phyloP scores from a whole-genome alignment of 2,797 vertebrate species.

The Alectoris magna region DNA sequence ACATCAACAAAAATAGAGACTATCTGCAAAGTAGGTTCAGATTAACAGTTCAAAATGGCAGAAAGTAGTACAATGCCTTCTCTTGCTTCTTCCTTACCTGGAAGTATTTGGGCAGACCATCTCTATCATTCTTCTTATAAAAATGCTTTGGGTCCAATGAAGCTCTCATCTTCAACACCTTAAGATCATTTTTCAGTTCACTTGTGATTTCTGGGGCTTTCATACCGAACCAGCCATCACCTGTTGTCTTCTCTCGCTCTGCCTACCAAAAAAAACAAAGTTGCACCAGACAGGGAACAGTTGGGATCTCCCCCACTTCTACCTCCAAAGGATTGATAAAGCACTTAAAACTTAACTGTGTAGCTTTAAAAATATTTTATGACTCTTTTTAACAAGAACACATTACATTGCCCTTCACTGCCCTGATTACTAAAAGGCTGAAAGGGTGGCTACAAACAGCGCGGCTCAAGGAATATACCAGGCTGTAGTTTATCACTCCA shows the following conservation, averaged over 20 bases:
- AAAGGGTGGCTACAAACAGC: neutral
- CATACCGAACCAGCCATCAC: conserved; percentile 96
- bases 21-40: neutral
- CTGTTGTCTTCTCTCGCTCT: conserved; percentile 89
- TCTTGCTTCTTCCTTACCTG: conserved; percentile 82
- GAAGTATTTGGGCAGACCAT: conserved; percentile 95
- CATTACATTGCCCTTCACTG: neutral
- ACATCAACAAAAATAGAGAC: neutral
- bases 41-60: neutral
- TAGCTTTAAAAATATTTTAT: neutral
- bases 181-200: conserved; percentile 92
- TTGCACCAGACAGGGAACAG: neutral
- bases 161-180: conserved; percentile 92
- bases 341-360: neutral
- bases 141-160: conserved; percentile 93
- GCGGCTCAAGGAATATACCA: neutral
- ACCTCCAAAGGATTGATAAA: neutral
- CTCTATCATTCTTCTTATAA: conserved; percentile 97
- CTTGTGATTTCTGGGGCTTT: conserved; percentile 92
- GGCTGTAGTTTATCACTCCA: neutral
- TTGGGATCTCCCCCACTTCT: neutral
- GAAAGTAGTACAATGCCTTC: neutral
- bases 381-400: neutral
- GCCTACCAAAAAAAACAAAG: conserved; percentile 75
- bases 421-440: neutral